A percentile compares a stretch with the other conserved stretches of the same genome.
Conservation (phyloP, 1,140 invertebrate species). For the Diprion similis region DNA sequence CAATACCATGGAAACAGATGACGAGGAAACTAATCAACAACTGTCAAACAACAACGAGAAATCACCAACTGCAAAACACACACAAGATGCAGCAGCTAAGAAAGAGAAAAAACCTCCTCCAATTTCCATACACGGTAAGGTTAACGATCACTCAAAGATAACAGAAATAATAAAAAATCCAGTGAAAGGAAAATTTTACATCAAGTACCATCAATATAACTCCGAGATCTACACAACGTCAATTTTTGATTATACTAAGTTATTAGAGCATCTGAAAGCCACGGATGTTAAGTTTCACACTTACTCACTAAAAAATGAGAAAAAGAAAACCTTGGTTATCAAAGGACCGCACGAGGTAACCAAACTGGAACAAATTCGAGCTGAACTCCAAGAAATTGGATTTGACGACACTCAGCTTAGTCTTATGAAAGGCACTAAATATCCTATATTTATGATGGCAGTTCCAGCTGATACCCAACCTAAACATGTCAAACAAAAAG, state of each 20-base stretch:
- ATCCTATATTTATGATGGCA: constrained; percentile 28
- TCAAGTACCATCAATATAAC: constrained; percentile 24
- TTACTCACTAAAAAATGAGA: constrained; percentile 24
- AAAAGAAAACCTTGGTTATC: constrained; percentile 27
- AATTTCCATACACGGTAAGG: constrained; percentile 25
- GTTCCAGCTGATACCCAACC: not conserved
- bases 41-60: no score
- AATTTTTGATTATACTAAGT: constrained; percentile 11
- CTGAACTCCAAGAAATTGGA: constrained; percentile 20
- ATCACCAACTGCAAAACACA: no score
- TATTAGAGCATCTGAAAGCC: constrained; percentile 9
- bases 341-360: constrained; percentile 19
- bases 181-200: constrained; percentile 25
- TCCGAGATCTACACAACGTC: constrained; percentile 23
- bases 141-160: constrained; percentile 20
- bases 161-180: constrained; percentile 17
- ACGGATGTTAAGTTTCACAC: constrained; percentile 29
- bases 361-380: constrained; percentile 1
- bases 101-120: constrained; percentile 24
- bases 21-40: no score
- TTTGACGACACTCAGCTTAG: constrained; percentile 2
- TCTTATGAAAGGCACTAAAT: constrained; percentile 26
- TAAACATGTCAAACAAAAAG: constrained; percentile 22
- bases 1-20: no score
- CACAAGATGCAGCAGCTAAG: not conserved